Percentiles rank a stretch among this genome's conserved stretches.
Evolutionary conservation across 2,113 vertebrate species (phyloP).

Genomic region (Ophthalmolycus amberensis): DNA sequence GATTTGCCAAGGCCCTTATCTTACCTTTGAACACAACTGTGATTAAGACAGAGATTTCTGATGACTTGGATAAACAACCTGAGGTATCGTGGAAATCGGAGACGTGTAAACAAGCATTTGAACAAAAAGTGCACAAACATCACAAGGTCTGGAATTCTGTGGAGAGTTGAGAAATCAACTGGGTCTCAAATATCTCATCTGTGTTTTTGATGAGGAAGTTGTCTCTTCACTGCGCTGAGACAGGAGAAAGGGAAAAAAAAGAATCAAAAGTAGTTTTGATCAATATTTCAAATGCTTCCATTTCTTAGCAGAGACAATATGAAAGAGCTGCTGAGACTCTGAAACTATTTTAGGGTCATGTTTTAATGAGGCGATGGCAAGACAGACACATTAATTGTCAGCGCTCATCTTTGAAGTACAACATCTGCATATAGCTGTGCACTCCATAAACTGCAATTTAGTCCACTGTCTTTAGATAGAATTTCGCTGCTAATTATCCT

Average conservation of each 20-base stretch:
- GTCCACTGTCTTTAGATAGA: neutral
- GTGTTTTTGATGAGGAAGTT: constrained; percentile 49
- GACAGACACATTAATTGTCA: constrained; percentile 46
- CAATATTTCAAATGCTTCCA: constrained; percentile 60
- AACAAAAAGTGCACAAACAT: constrained; percentile 67
- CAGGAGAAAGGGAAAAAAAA: neutral
- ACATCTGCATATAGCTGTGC: constrained; percentile 29
- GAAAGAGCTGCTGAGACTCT: constrained; percentile 40
- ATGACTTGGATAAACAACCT: constrained; percentile 73
- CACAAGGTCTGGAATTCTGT: constrained; percentile 55
- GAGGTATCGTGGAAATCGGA: constrained; percentile 57
- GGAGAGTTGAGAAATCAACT: constrained; percentile 59
- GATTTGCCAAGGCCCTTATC: constrained; percentile 74
- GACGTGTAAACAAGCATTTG: constrained; percentile 68
- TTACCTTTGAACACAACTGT: constrained; percentile 74
- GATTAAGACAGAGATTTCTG: constrained; percentile 74
- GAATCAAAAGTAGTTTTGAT: constrained; percentile 59
- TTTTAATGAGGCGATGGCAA: constrained; percentile 63
- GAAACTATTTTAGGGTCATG: constrained; percentile 61
- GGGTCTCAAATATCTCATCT: constrained; percentile 27
- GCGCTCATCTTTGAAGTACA: constrained; percentile 42
- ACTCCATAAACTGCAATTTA: constrained; percentile 34
- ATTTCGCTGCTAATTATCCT: constrained; percentile 30
- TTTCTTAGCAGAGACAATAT: neutral
- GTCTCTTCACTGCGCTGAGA: constrained; percentile 45